Base-by-base conservation (phyloP, 2,888 invertebrate genomes). In the Leptinotarsa peninsularis region DNA sequence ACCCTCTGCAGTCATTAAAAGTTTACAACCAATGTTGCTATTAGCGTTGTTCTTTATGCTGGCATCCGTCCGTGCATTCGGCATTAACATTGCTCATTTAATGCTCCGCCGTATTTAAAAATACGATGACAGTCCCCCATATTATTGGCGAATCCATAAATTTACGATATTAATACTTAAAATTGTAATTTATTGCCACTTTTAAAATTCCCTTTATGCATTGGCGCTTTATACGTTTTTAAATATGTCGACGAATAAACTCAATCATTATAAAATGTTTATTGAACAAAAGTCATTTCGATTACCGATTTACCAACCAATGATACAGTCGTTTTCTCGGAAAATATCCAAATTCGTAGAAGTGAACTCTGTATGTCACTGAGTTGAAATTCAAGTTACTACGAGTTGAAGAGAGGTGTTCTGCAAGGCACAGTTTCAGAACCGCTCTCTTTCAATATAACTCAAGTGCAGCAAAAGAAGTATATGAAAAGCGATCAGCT, bases 81-180 rank as follows among this genome's bases (percentile, higher is more conserved):
- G 81, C 81, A 84, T 85, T 84, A 85, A 85, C 84, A 85, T 85
- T 84, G 85, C 84, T 84, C 84, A 85, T 84, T 86, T 86, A 84
- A 85, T 85, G 84, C 82, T 84, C 79, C 72, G 80, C 81, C 81
- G 82, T 83, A 83, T 84, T 83, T 80, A 84, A 84, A 84, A 84
- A 83, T 84, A 84, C 81, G 84, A 85, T 82, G 84, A 85, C 85
- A 85, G 84, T 84, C 82, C 82, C 83, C 82, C 79, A 82, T 84
- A 85, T 84, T 84, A 85, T 85, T 84, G 84, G 84, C 83, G 82
- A 81, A 84, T 83, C 82, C 84, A 84, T 86, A 85, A 86, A 85
- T 85, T 84, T 82, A 81, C 83, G 84, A 84, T 83, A 84, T 84
- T 84, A 83, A 84, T 83, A 84, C 83, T 83, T 83, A 84, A 84